Conservation (phyloP, 2,113 vertebrate species). For the Nycticorax nycticorax region DNA sequence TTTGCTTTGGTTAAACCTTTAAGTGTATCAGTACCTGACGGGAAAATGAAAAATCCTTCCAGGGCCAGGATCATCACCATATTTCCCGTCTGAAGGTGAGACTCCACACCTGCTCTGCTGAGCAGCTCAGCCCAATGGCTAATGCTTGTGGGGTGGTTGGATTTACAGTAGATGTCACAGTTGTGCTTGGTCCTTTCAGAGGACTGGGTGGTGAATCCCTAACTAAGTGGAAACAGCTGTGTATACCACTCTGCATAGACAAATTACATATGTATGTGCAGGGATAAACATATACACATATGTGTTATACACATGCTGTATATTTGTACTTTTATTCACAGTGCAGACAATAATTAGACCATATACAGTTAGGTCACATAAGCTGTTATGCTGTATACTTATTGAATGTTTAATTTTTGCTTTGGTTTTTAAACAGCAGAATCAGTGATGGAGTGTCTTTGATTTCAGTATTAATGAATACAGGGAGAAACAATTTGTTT, state of each 20-base stretch:
- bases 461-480: constrained; percentile 42
- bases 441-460: constrained; percentile 34
- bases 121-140: background rate
- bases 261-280: background rate
- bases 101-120: background rate
- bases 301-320: background rate
- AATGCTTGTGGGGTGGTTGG: background rate
- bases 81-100: background rate
- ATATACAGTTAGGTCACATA: background rate
- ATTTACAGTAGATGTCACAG: background rate
- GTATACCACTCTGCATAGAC: background rate
- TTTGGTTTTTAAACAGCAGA: constrained; percentile 38
- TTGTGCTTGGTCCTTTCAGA: background rate
- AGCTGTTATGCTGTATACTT: background rate
- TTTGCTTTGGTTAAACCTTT: background rate
- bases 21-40: background rate
- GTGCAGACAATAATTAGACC: background rate
- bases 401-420: constrained; percentile 5
- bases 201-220: background rate
- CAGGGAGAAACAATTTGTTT: constrained; percentile 14
- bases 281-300: background rate
- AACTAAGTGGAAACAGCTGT: background rate
- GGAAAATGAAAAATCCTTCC: background rate
- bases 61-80: background rate
- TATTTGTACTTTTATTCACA: background rate